Conservation (phyloP, 2,888 invertebrate species). For the Sarcophaga caerulescens region DNA sequence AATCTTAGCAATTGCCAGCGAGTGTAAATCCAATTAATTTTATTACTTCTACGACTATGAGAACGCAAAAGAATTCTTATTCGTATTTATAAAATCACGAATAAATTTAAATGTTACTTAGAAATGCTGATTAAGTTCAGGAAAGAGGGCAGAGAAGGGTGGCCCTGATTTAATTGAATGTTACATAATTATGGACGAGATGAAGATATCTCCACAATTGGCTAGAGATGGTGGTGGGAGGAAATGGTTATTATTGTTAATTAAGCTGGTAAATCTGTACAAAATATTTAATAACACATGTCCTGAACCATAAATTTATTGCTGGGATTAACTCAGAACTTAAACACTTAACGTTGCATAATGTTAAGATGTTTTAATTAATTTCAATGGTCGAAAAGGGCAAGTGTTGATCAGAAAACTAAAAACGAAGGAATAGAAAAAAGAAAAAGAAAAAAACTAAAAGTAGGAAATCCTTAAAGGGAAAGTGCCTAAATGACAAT, state of each 20-base stretch:
- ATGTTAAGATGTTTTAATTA: constrained; percentile 62
- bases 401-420: not conserved
- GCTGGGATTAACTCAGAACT: constrained; percentile 39
- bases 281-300: constrained; percentile 48
- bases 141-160: not conserved
- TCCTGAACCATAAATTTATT: constrained; percentile 51
- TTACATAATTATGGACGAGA: constrained; percentile 23
- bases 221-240: not conserved
- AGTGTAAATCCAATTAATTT: constrained; percentile 70
- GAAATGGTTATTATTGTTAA: constrained; percentile 30
- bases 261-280: constrained; percentile 54
- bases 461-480: no score
- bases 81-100: constrained; percentile 9
- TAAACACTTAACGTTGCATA: constrained; percentile 35
- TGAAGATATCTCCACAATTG: not conserved
- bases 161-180: constrained; percentile 44
- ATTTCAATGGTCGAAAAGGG: constrained; percentile 39
- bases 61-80: constrained; percentile 31
- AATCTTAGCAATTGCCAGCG: constrained; percentile 41
- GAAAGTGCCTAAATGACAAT: no score
- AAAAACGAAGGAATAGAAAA: not conserved
- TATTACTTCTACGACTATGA: constrained; percentile 61
- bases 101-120: not conserved
- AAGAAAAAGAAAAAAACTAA: no score
- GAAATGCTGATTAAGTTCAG: not conserved